Percentiles rank a stretch among this genome's conserved stretches.
phyloP scores from a whole-genome alignment of 1,140 invertebrate species.

The Danaus plexippus region DNA sequence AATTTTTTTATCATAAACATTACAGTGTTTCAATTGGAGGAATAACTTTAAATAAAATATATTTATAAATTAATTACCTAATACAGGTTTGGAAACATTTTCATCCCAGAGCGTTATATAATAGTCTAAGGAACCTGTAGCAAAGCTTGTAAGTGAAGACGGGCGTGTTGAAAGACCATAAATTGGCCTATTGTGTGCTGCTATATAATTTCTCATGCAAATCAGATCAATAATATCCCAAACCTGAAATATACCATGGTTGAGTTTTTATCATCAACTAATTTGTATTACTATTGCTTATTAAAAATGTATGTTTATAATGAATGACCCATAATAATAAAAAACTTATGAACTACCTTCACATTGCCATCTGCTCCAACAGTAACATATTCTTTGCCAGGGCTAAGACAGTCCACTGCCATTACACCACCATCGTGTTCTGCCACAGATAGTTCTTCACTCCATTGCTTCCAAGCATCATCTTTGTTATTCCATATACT shows the following conservation, averaged over 20 bases:
- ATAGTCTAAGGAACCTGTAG: slow-evolving; percentile 49
- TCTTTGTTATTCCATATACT: slow-evolving; percentile 45
- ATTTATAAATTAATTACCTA: slow-evolving; percentile 33
- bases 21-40: slow-evolving; percentile 6
- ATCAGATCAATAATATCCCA: slow-evolving; percentile 56
- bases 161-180: slow-evolving; percentile 41
- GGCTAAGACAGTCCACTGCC: slow-evolving; percentile 44
- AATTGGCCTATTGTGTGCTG: slow-evolving; percentile 44
- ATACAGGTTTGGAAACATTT: slow-evolving; percentile 38
- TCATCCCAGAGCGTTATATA: slow-evolving; percentile 56
- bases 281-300: too few relatives aligned
- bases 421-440: slow-evolving; percentile 60
- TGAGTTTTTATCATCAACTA: background rate
- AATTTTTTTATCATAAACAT: slow-evolving; percentile 3
- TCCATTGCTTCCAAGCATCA: slow-evolving; percentile 53
- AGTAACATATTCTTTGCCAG: slow-evolving; percentile 50
- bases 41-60: background rate
- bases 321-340: background rate
- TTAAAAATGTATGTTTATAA: too few relatives aligned
- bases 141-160: slow-evolving; percentile 38
- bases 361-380: slow-evolving; percentile 60
- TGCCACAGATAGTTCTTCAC: slow-evolving; percentile 36
- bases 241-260: slow-evolving; percentile 32
- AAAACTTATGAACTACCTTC: slow-evolving; percentile 37
- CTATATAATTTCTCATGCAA: slow-evolving; percentile 45